phyloP scores from a whole-genome alignment of 1,140 invertebrate genomes.

The Sitobion miscanthi region DNA sequence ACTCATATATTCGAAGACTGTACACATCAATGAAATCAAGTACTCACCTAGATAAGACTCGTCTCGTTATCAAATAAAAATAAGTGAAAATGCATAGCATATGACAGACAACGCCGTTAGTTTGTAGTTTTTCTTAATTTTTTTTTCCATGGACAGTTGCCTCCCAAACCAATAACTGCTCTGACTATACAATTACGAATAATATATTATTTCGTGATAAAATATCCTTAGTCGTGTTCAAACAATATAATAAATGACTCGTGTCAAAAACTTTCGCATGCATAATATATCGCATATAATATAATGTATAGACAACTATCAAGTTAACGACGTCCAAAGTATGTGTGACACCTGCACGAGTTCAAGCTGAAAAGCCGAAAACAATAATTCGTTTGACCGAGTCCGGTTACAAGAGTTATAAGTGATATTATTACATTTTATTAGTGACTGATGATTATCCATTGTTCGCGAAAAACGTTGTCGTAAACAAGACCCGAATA shows the following conservation, averaged over 20 bases:
- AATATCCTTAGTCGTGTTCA: background rate
- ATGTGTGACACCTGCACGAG: background rate
- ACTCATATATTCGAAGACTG: too few species aligned
- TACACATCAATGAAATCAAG: too few species aligned
- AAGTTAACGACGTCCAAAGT: background rate
- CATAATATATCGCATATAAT: too few species aligned
- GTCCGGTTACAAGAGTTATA: background rate
- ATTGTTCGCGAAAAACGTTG: background rate
- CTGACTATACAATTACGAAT: too few species aligned
- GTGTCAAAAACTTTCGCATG: background rate
- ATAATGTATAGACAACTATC: background rate
- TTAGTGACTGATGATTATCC: background rate
- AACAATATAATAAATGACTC: background rate
- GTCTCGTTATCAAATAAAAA: too few species aligned
- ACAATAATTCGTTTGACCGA: background rate
- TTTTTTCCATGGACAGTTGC: too few species aligned
- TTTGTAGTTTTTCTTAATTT: too few species aligned
- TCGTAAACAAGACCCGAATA: background rate
- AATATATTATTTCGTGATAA: too few species aligned
- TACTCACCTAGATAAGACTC: too few species aligned
- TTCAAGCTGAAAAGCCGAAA: background rate
- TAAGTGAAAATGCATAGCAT: too few species aligned
- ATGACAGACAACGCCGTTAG: too few species aligned
- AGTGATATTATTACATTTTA: background rate
- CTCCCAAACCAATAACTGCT: too few species aligned